Percentiles rank a stretch among this genome's conserved stretches.
Conservation (phyloP, 2,113 vertebrate genomes). For the Gopherus evgoodei region DNA sequence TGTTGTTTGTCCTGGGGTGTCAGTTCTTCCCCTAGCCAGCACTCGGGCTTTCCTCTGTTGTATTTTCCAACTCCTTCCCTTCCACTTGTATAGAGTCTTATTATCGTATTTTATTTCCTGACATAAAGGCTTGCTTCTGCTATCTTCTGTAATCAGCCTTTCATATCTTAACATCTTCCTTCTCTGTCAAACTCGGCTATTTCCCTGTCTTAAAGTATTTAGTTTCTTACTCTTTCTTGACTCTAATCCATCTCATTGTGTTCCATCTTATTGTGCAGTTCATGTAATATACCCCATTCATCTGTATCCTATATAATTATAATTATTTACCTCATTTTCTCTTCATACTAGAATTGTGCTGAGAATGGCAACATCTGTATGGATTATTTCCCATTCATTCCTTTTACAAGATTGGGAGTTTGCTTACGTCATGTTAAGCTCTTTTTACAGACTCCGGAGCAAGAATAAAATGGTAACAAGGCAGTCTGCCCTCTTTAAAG, state of each 20-base stretch:
- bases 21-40: too few relatives aligned
- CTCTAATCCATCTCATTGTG: neutral
- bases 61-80: neutral
- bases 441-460: neutral
- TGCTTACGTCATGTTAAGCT: neutral
- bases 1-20: too few relatives aligned
- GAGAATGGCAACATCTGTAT: too few relatives aligned
- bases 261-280: neutral
- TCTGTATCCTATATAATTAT: neutral
- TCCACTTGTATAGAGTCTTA: neutral
- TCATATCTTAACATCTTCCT: neutral
- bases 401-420: too few relatives aligned
- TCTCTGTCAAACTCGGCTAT: neutral
- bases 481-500: neutral
- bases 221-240: neutral
- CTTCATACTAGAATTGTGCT: neutral
- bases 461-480: neutral
- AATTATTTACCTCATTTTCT: neutral
- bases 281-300: fast-evolving
- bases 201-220: neutral
- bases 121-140: neutral
- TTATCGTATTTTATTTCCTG: fast-evolving
- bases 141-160: neutral
- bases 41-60: neutral
- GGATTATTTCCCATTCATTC: too few relatives aligned